phyloP scores from a whole-genome alignment of 2,113 vertebrate genomes.

The Mellivora capensis region DNA sequence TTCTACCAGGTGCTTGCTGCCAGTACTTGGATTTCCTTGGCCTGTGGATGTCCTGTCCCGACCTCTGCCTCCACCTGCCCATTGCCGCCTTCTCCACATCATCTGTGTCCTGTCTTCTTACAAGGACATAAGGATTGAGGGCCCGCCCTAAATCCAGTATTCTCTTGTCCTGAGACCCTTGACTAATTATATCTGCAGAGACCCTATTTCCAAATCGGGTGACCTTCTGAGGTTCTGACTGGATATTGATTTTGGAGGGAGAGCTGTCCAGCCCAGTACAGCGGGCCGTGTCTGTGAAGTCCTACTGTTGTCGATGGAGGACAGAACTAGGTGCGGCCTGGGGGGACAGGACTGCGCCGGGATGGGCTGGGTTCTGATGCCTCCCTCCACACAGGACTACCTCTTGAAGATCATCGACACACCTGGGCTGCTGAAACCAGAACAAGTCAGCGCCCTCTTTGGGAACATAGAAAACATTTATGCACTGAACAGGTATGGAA shows the following conservation, averaged over 20 bases:
- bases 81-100: not conserved
- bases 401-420: slow-evolving; percentile 94
- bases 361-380: not conserved
- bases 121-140: not conserved
- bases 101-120: not conserved
- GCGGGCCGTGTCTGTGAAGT: not conserved
- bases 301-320: not conserved
- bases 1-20: not conserved
- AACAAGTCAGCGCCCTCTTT: slow-evolving; percentile 94
- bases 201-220: not conserved
- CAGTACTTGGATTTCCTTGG: not conserved
- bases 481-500: slow-evolving; percentile 92
- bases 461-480: slow-evolving; percentile 99
- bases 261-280: no score
- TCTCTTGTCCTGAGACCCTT: not conserved
- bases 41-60: not conserved
- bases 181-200: not conserved
- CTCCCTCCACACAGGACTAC: slow-evolving; percentile 87
- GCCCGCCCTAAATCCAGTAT: not conserved
- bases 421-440: slow-evolving; percentile 88
- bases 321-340: not conserved
- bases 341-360: rapidly evolving
- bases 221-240: not conserved
- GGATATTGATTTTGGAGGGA: not conserved
- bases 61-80: not conserved